phyloP scores from a whole-genome alignment of 2,113 vertebrate genomes.

The Todiramphus saurophagus region DNA sequence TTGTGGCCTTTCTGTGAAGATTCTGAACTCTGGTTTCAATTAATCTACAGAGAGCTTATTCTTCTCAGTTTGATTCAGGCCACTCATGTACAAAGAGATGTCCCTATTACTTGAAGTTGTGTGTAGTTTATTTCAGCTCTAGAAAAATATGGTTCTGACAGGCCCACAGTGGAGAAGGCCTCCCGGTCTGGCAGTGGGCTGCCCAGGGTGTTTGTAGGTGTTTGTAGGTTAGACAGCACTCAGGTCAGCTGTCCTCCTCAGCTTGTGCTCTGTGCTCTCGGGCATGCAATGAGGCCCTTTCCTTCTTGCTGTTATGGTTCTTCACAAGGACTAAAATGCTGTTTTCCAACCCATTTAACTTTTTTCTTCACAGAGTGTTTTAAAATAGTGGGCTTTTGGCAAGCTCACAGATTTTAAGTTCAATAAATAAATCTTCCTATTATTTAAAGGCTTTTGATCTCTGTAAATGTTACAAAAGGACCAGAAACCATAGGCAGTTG shows the following conservation, averaged over 20 bases:
- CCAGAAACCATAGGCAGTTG: background rate
- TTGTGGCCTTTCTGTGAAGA: background rate
- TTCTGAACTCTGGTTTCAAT: background rate
- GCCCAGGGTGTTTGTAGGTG: background rate
- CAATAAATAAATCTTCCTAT: background rate
- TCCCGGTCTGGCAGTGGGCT: background rate
- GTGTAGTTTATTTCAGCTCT: background rate
- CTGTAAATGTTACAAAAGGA: background rate
- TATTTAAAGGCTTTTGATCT: background rate
- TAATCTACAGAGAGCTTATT: background rate
- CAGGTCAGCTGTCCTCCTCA: background rate
- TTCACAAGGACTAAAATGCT: background rate
- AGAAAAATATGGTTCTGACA: background rate
- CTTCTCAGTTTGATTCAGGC: background rate
- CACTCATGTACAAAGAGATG: background rate
- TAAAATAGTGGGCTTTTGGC: background rate
- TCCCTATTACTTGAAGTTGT: background rate
- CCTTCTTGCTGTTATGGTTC: background rate
- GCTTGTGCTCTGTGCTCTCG: background rate
- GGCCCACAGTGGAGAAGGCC: background rate
- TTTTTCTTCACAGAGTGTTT: conserved; percentile 7
- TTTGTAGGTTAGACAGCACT: background rate
- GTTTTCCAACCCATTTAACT: conserved; percentile 49
- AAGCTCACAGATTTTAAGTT: background rate
- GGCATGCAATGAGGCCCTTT: background rate